phyloP scores from a whole-genome alignment of 2,797 vertebrate genomes.

The Limnodromus scolopaceus region DNA sequence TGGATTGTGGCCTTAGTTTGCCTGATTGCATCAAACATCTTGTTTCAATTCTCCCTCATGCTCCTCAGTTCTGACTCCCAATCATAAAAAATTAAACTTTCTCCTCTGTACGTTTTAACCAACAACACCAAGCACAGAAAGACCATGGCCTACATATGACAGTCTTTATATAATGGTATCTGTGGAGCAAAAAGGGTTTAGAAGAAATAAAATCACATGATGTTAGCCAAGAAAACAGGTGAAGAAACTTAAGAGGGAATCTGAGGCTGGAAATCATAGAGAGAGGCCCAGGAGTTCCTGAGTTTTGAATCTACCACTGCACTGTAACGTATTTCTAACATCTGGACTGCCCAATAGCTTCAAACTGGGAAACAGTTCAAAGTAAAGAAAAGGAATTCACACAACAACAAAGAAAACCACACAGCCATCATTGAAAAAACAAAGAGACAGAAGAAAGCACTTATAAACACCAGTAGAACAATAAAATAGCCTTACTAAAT shows the following conservation, averaged over 20 bases:
- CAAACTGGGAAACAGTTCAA: neutral
- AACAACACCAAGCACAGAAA: neutral
- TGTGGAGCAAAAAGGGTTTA: neutral
- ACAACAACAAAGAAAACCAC: neutral
- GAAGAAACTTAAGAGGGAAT: neutral
- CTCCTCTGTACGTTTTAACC: neutral
- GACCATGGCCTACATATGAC: neutral
- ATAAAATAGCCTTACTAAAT: conserved; percentile 86
- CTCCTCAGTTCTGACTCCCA: neutral
- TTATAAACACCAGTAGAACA: neutral
- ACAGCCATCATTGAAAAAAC: neutral
- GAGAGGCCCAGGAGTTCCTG: neutral
- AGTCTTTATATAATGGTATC: neutral
- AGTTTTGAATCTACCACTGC: neutral
- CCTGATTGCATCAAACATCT: neutral
- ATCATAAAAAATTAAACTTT: neutral
- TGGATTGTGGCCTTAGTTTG: neutral
- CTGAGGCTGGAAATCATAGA: neutral
- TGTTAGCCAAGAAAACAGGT: neutral
- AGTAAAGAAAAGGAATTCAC: neutral
- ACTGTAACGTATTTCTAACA: neutral
- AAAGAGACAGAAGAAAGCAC: neutral
- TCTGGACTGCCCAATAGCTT: neutral
- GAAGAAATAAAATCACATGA: neutral
- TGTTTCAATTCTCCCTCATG: neutral